Base-by-base conservation (phyloP, 2,888 invertebrate genomes). In the Balanococcus diminutus region DNA sequence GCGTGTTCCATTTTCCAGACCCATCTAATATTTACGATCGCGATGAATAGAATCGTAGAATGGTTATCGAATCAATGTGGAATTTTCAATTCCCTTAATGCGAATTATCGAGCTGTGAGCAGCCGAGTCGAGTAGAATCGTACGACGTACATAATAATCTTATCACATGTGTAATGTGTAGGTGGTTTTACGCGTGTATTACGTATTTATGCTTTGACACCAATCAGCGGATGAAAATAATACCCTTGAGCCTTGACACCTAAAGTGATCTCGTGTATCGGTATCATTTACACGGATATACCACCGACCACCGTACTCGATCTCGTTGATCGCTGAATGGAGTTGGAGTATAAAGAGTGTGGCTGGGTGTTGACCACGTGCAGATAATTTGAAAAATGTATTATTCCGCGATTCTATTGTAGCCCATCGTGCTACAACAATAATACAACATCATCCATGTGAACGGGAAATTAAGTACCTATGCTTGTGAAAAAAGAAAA, bases 231-330 rank as follows among this genome's bases (percentile, higher is more conserved):
- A 56, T 56, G 22, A 19, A 56, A 56, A 22, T n/a, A n/a, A n/a
- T 56, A 56, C 56, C 56, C 56, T 56, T 56, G 56, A 56, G 56
- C 56, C 22, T 56, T 56, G 56, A 56, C 56, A 56, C 56, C 56
- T 56, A 56, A 56, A 56, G 56, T 22, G 56, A 56, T 56, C 56
- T 56, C 22, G 56, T n/a, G n/a, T 67, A 67, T 14, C 28, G 16
- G 67, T 67, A 67, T 67, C 67, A 28, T 28, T 67, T 67, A 67
- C 67, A 28, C 67, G 61, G 25, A 51, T 25, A 61, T 61, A 46
- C 42, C 2, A 42, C 14, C 11, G 42, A 46, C n/a, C 16, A n/a
- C n/a, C 36, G 36, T 8, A 36, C 3, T 36, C 3, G 8, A 42
- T 42, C 3, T 14, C 56, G 56, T 56, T 56, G 5, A 56, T 56